Evolutionary conservation across 2,797 vertebrate genomes (phyloP).

Genomic region (Rhynchotus rufescens): DNA sequence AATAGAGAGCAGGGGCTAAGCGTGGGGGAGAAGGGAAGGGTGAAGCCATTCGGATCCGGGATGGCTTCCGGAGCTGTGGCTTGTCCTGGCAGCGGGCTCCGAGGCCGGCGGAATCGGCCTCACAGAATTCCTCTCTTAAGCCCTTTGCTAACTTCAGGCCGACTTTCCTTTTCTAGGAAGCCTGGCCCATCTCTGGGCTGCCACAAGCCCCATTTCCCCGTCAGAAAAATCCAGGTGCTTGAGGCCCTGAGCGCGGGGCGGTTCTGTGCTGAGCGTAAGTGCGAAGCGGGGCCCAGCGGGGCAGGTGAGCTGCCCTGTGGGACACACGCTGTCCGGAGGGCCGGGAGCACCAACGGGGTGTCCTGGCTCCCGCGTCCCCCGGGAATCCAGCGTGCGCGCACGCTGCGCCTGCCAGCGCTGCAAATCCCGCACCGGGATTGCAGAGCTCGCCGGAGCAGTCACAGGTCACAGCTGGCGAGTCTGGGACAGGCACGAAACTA

Average conservation of each 20-base stretch:
- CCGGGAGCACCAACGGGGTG: not conserved
- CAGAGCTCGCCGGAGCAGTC: not conserved
- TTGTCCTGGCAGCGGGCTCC: not conserved
- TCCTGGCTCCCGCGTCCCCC: not conserved
- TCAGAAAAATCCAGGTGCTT: rapidly evolving
- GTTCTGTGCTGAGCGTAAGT: not conserved
- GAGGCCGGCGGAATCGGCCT: not conserved
- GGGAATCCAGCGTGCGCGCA: not conserved
- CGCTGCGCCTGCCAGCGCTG: not conserved
- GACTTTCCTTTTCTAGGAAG: not conserved
- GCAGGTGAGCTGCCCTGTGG: too few relatives aligned
- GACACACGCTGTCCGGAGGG: too few relatives aligned
- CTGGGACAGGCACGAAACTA: not conserved
- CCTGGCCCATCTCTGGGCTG: not conserved
- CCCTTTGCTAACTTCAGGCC: not conserved
- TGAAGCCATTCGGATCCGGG: not conserved
- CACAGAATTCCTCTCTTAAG: not conserved
- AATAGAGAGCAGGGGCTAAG: not conserved
- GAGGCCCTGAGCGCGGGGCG: rapidly evolving
- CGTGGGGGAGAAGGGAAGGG: rapidly evolving
- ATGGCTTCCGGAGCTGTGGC: not conserved
- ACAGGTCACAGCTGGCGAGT: not conserved
- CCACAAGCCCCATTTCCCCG: not conserved
- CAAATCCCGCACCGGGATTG: not conserved
- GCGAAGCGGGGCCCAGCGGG: rapidly evolving